Conservation (phyloP, 2,888 invertebrate genomes). For the Chorisops tibialis region DNA sequence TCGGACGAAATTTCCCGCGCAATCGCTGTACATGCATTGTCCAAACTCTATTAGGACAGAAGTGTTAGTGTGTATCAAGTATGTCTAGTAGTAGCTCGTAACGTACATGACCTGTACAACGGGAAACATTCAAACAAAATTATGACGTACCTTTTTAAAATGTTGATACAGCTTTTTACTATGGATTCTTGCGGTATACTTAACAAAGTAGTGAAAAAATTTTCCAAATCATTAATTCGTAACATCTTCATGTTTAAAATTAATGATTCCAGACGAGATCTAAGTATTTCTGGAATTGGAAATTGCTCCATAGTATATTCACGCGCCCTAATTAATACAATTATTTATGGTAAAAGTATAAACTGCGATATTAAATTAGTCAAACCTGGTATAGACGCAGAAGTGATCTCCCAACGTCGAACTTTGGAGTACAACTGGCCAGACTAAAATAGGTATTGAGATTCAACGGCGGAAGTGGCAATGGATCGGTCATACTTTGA, state of each 20-base stretch:
- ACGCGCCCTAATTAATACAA: slow-evolving; percentile 54
- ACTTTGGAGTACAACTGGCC: too few species aligned
- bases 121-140: too few species aligned
- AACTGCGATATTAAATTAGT: too few species aligned
- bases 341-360: background rate
- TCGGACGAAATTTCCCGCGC: too few species aligned
- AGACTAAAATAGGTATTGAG: too few species aligned
- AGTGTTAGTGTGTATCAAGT: too few species aligned
- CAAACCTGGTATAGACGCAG: slow-evolving; percentile 69
- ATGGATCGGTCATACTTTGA: too few species aligned
- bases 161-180: slow-evolving; percentile 62
- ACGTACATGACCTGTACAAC: too few species aligned
- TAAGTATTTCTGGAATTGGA: slow-evolving; percentile 77
- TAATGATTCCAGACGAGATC: slow-evolving; percentile 79
- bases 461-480: too few species aligned
- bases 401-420: slow-evolving; percentile 83
- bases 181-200: slow-evolving; percentile 70
- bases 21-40: too few species aligned
- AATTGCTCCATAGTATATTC: slow-evolving; percentile 62
- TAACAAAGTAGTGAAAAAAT: slow-evolving; percentile 69
- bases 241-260: slow-evolving; percentile 78
- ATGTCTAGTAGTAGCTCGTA: too few species aligned
- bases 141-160: slow-evolving; percentile 48
- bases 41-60: too few species aligned
- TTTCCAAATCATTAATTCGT: slow-evolving; percentile 63